Evolutionary conservation across 1,140 invertebrate species (phyloP), one percentile per base, ranked within the genome.

Genomic region (Elymnias hypermnestra): DNA sequence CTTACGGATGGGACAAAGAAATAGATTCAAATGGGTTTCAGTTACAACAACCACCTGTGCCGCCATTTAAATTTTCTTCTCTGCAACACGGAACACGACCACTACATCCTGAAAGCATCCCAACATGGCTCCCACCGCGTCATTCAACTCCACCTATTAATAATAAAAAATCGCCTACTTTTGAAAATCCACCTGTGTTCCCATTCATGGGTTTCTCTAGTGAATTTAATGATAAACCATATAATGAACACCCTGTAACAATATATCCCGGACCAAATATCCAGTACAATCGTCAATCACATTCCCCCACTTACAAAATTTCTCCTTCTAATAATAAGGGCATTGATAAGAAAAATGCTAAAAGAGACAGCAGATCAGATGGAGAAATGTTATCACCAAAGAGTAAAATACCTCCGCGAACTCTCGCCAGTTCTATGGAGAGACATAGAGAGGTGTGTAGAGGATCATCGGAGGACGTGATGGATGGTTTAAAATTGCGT

Each of bases 371-470:
- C 45, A 72, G 71, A 28, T 82, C 83, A 7, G 86, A 87, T 41
- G 83, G 75, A 15, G 86, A 87, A 64, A 74, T 84, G 58, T 51
- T 87, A 36, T 87, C 87, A 42, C 89, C 89, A 1, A 87, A 84
- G 53, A 64, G 56, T 38, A 91, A 91, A 79, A 21, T 91, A 46
- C 89, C 92, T 48, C 90, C 92, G 31, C 86, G 91, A 18, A 92
- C 91, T 57, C 87, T 91, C 56, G 90, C 91, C 14, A 89, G 89
- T 53, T 91, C 91, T 55, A 88, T 91, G 60, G 92, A 93, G 71
- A 89, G 92, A 60, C 92, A 93, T 78, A 91, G 92, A 63, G 92
- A 93, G 83, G 92, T 94, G 38, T 89, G 91, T 59, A 89, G 92
- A 63, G 79, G 81, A 60, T 84, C 85, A 47, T 62, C 72, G 60